Conservation (phyloP, 2,888 invertebrate species). For the Trimorus sp. region DNA sequence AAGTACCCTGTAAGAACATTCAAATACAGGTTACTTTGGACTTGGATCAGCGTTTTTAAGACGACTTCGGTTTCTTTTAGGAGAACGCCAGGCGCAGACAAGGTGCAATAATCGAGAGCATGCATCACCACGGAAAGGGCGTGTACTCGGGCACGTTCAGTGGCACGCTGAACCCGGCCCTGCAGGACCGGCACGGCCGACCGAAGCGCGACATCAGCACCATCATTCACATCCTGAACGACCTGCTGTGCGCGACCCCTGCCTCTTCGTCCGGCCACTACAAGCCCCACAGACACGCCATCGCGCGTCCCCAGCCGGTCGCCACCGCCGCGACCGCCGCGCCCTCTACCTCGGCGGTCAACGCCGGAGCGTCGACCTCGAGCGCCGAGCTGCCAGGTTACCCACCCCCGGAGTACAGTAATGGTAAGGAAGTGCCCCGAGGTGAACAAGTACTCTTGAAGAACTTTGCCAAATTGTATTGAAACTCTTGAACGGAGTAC, state of each 20-base stretch:
- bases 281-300: conserved; percentile 78
- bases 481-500: too few relatives aligned
- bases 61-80: conserved; percentile 66
- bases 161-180: conserved; percentile 95
- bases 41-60: conserved; percentile 8
- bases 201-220: conserved; percentile 97
- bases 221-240: conserved; percentile 97
- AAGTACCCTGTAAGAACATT: too few relatives aligned
- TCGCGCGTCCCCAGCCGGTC: conserved; percentile 73
- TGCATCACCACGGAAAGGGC: conserved; percentile 96
- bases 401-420: conserved; percentile 39
- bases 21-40: too few relatives aligned
- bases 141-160: conserved; percentile 98
- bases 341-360: conserved; percentile 34
- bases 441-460: too few relatives aligned
- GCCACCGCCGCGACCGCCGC: conserved; percentile 51
- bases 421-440: conserved; percentile 37
- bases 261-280: conserved; percentile 81
- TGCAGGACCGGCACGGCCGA: conserved; percentile 94
- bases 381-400: conserved; percentile 26
- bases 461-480: too few relatives aligned
- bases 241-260: conserved; percentile 93
- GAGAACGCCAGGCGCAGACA: conserved; percentile 82
- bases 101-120: conserved; percentile 94
- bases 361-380: conserved; percentile 49